Base-by-base conservation (phyloP, 2,797 vertebrate species). In the Erpetoichthys calabaricus region DNA sequence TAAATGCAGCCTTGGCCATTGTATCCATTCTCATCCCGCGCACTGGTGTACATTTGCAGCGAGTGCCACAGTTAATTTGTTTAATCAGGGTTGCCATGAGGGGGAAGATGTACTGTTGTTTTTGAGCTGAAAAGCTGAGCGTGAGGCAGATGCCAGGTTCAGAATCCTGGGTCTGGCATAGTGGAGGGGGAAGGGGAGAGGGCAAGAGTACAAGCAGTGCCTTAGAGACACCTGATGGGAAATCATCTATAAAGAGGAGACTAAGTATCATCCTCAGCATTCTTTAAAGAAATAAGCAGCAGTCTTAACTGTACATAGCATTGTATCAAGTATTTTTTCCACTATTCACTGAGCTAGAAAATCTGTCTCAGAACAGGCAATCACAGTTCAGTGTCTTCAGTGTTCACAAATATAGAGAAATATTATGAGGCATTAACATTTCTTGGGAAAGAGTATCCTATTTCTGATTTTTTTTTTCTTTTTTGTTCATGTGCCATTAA, bases 1-100 rank as follows among this genome's bases (percentile, higher is more conserved):
- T 83, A 89, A 91, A 90, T 82, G 83, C 85, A 84, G 79, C 80
- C 80, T 85, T 78, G 76, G 83, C 83, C 73, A 81, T 84, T 86
- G 81, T 89, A 84, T 76, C 80, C 76, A 73, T 71, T 85, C 73
- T 75, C 81, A 54, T 82, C 82, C 72, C 47, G 47, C 52, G 47
- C 49, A 43, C 5, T 54, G 45, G 61, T 49, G 52, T 53, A 45
- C 46, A 45, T 63, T 57, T 43, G 57, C 57, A 58, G 49, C 47
- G 67, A 80, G 77, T 45, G 2, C 79, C 80, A 72, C 67, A 74
- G 83, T 78, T 91, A 89, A 91, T 94, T 89, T 92, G 86, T 91
- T 91, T 91, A 90, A 89, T 87, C 77, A 82, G 78, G 73, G 70
- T 79, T 81, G 80, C 81, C 87, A 70, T 80, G 80, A 82, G 84